Evolutionary conservation across 2,113 vertebrate species (phyloP).

Genomic region (Leuciscus idus): DNA sequence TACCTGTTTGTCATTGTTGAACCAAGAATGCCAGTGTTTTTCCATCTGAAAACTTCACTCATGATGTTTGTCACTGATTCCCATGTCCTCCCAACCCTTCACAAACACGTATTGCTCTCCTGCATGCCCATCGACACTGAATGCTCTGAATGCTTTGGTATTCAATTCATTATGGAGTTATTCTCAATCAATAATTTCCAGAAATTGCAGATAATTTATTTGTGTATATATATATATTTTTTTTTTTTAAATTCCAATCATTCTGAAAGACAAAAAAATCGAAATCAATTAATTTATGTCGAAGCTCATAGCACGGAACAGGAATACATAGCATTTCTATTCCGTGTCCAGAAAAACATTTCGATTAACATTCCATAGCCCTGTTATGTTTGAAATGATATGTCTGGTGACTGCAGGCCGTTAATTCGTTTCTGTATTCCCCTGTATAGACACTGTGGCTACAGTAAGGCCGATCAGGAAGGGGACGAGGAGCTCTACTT

Average conservation of each 20-base stretch:
- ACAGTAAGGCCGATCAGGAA: slow-evolving; percentile 99
- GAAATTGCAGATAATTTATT: neutral
- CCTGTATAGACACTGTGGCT: slow-evolving; percentile 89
- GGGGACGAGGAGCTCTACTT: slow-evolving; percentile 99
- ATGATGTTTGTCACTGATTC: slow-evolving; percentile 3
- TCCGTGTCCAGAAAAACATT: neutral
- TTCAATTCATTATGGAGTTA: neutral
- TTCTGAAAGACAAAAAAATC: neutral
- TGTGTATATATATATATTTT: too few relatives aligned
- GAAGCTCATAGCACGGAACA: neutral
- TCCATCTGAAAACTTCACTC: neutral
- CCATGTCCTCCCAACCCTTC: neutral
- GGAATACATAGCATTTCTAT: slow-evolving; percentile 19
- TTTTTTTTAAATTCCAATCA: neutral
- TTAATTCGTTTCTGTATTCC: slow-evolving; percentile 49
- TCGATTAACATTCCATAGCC: slow-evolving; percentile 3
- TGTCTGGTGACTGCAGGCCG: neutral
- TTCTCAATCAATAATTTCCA: neutral
- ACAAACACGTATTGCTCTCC: neutral
- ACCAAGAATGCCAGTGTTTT: neutral
- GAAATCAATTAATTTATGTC: neutral
- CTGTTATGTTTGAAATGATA: slow-evolving; percentile 29
- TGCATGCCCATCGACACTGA: slow-evolving; percentile 21
- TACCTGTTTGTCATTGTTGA: slow-evolving; percentile 36
- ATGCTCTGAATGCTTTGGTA: slow-evolving; percentile 35